These are phyloP conservation scores for Syncerus caffer DNA, from an alignment of 2,797 vertebrate species.

Conservation along the genomic window DNA sequence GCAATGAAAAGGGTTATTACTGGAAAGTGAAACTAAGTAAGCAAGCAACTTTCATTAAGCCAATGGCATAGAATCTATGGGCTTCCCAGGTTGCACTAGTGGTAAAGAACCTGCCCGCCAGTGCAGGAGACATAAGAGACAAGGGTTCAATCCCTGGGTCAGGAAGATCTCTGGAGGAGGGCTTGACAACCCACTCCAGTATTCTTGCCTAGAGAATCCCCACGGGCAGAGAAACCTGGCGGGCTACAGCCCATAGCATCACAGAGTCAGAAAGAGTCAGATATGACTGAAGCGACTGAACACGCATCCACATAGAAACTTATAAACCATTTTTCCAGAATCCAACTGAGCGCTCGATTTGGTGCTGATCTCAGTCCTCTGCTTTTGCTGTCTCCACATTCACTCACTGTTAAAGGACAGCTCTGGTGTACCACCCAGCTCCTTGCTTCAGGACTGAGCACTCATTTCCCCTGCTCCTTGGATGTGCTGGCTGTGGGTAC, in stretches of 20 bases:
- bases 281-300: neutral
- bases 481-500: neutral
- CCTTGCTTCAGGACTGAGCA: neutral
- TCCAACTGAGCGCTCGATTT: neutral
- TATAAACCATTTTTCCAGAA: neutral
- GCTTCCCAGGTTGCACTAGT: neutral
- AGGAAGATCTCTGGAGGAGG: neutral
- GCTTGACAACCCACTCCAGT: neutral
- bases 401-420: neutral
- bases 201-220: neutral
- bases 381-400: neutral
- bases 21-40: neutral
- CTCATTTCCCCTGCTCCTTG: neutral
- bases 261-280: neutral
- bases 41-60: neutral
- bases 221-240: neutral
- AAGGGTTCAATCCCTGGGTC: neutral
- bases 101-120: neutral
- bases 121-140: neutral
- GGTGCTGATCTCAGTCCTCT: neutral
- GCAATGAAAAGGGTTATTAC: neutral
- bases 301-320: neutral
- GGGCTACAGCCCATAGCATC: neutral
- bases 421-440: neutral
- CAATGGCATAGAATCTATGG: neutral